These are phyloP conservation scores for Diplosoma virens DNA, from an alignment of 23 tunicate genomes.

Conservation along the genomic window DNA sequence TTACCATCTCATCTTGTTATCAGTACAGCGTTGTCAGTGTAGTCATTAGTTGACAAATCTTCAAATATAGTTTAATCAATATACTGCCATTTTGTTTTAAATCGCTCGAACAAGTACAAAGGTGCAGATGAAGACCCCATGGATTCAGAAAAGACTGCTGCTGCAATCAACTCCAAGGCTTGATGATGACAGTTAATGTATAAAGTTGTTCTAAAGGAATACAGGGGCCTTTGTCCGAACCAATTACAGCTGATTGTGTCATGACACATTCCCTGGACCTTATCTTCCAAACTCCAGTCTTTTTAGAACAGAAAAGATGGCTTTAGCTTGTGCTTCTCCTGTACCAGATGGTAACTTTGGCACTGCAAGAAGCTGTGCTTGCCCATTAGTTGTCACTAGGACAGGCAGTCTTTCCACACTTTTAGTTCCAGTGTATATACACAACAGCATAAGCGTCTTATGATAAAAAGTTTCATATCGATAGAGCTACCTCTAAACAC, in stretches of 20 bases:
- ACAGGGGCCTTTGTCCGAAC: not conserved
- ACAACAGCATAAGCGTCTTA: too few species aligned
- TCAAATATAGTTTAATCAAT: conserved; percentile 9
- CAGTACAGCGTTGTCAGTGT: not conserved
- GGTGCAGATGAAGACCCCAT: conserved; percentile 23
- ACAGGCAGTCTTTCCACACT: conserved; percentile 25
- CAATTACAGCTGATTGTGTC: conserved; percentile 16
- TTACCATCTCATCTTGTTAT: conserved; percentile 7
- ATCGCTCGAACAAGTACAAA: conserved; percentile 10
- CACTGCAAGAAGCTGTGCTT: not conserved
- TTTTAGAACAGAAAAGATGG: conserved; percentile 3
- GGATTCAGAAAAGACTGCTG: conserved; percentile 20
- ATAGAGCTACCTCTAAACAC: too few species aligned
- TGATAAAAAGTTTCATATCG: too few species aligned
- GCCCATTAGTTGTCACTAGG: conserved; percentile 13
- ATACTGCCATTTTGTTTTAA: conserved; percentile 20
- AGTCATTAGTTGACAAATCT: conserved; percentile 29
- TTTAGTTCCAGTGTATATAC: not conserved
- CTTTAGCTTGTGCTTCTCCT: conserved; percentile 22
- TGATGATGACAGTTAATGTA: conserved; percentile 9
- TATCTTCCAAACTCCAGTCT: not conserved
- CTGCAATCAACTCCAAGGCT: conserved; percentile 26
- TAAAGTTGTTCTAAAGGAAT: conserved; percentile 4
- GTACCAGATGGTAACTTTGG: not conserved
- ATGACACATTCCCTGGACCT: conserved; percentile 10